Evolutionary conservation across 2,797 vertebrate genomes (phyloP).

Genomic region (Anableps anableps): DNA sequence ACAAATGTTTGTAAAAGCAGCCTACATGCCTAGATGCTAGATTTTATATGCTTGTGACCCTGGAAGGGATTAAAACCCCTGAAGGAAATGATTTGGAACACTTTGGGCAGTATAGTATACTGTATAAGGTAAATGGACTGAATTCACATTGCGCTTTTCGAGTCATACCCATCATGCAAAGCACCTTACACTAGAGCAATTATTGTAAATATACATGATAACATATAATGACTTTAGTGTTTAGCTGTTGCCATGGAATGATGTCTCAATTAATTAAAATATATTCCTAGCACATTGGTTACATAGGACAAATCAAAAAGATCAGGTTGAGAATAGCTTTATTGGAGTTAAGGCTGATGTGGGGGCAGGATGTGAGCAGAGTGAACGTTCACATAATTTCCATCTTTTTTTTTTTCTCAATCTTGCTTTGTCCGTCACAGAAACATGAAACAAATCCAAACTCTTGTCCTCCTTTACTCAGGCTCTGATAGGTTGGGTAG

Average conservation of each 20-base stretch:
- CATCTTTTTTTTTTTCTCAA: constrained; percentile 11
- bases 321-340: constrained; percentile 60
- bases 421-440: constrained; percentile 30
- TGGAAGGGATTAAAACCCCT: too few species aligned
- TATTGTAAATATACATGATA: too few species aligned
- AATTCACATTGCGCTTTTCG: too few species aligned
- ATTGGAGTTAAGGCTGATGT: constrained; percentile 47
- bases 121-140: too few species aligned
- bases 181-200: too few species aligned
- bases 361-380: constrained; percentile 40
- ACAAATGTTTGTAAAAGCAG: too few species aligned
- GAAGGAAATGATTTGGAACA: too few species aligned
- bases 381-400: constrained; percentile 7
- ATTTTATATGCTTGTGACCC: too few species aligned
- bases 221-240: neutral
- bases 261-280: neutral
- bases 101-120: too few species aligned
- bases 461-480: constrained; percentile 1
- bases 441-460: constrained; percentile 17
- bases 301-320: constrained; percentile 37
- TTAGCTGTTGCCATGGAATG: neutral
- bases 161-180: too few species aligned
- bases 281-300: neutral
- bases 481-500: constrained; percentile 29
- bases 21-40: too few species aligned